These are phyloP conservation scores for Hipparchia sbordonii DNA, from an alignment of 2,888 invertebrate genomes.

Conservation along the genomic window DNA sequence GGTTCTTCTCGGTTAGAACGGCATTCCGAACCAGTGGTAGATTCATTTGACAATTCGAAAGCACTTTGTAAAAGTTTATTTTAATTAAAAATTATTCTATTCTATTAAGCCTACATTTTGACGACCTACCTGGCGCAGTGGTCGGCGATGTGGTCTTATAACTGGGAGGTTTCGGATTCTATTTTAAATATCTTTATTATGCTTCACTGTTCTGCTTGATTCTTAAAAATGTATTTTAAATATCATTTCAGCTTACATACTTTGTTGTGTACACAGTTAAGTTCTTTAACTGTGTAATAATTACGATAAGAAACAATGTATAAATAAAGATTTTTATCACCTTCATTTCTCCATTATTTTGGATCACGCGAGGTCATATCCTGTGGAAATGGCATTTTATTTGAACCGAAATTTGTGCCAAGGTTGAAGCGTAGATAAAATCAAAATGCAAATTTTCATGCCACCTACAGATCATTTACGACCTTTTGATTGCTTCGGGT, in stretches of 20 bases:
- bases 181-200: no score
- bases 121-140: no score
- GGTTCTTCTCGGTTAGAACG: no score
- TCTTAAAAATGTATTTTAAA: neutral
- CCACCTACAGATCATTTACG: constrained; percentile 37
- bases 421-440: constrained; percentile 63
- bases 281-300: constrained; percentile 9
- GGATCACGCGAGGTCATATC: constrained; percentile 41
- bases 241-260: neutral
- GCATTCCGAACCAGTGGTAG: no score
- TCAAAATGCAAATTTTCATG: constrained; percentile 62
- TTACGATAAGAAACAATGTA: constrained; percentile 31
- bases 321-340: constrained; percentile 37
- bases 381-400: constrained; percentile 49
- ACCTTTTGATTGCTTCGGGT: constrained; percentile 20
- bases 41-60: no score
- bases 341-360: constrained; percentile 25
- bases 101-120: no score
- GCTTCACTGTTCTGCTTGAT: no score
- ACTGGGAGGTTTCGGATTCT: no score
- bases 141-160: no score
- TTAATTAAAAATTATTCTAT: no score
- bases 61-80: no score
- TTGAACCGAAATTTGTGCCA: constrained; percentile 63
- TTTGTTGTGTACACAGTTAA: constrained; percentile 15